These are phyloP conservation scores for Ormyrus rosae DNA, from an alignment of 2,888 invertebrate species.

Conservation along the genomic window DNA sequence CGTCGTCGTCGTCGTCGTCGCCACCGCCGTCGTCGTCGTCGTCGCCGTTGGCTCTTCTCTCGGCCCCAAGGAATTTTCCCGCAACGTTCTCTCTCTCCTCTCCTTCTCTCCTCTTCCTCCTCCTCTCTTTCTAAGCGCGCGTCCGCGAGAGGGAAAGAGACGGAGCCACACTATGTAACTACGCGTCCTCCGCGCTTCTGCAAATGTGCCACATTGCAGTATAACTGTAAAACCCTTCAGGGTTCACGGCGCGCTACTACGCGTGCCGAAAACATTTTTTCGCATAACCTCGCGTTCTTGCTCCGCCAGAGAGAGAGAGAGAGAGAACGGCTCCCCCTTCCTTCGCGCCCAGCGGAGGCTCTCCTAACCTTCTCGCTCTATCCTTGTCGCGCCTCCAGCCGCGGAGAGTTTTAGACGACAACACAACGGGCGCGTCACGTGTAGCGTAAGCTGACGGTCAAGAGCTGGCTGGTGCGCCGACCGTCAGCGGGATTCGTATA, in stretches of 20 bases:
- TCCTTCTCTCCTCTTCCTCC: slow-evolving; percentile 8
- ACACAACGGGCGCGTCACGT: slow-evolving; percentile 28
- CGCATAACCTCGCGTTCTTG: slow-evolving; percentile 69
- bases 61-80: slow-evolving; percentile 43
- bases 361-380: slow-evolving; percentile 2
- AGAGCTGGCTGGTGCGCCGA: neutral
- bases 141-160: slow-evolving; percentile 55
- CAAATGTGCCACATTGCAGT: slow-evolving; percentile 76
- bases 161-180: slow-evolving; percentile 62
- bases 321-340: slow-evolving; percentile 50
- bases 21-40: slow-evolving; percentile 23
- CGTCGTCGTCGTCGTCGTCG: slow-evolving; percentile 17
- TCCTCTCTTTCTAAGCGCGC: slow-evolving; percentile 28
- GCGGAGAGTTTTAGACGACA: slow-evolving; percentile 14
- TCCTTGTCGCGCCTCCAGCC: neutral
- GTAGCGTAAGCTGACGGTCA: slow-evolving; percentile 33
- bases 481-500: slow-evolving; percentile 29
- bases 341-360: neutral
- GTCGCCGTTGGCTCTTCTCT: slow-evolving; percentile 19
- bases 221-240: slow-evolving; percentile 77
- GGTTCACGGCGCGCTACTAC: slow-evolving; percentile 74
- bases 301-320: too few relatives aligned
- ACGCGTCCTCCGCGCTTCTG: slow-evolving; percentile 74
- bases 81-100: slow-evolving; percentile 20
- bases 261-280: slow-evolving; percentile 74